Conservation (phyloP, 2,797 vertebrate genomes). For the Sebastiscus tertius region DNA sequence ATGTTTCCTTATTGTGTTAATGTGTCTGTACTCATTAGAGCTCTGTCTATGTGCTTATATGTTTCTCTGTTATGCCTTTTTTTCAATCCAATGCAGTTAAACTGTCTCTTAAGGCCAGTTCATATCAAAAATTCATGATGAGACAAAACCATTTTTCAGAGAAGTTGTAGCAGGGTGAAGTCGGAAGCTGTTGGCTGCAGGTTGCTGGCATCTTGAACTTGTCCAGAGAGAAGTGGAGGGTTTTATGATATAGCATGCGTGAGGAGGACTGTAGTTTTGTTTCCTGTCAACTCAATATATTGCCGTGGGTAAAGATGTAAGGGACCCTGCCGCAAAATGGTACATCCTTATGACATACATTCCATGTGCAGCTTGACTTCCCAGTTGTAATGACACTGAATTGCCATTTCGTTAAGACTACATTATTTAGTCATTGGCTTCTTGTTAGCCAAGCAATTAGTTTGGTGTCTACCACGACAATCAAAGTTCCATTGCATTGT, state of each 20-base stretch:
- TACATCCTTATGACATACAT: neutral
- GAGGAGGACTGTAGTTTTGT: neutral
- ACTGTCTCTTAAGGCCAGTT: slow-evolving; percentile 29
- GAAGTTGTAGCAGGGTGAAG: neutral
- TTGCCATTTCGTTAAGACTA: neutral
- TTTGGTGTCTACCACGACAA: neutral
- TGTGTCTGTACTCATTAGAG: slow-evolving; percentile 32
- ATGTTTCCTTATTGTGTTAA: slow-evolving; percentile 30
- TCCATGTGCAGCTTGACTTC: neutral
- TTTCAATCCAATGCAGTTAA: slow-evolving; percentile 8
- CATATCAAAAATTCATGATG: slow-evolving; percentile 41
- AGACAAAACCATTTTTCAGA: slow-evolving; percentile 3
- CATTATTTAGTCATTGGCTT: neutral
- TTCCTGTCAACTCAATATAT: neutral
- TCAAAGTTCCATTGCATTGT: neutral
- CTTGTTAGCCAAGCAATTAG: neutral
- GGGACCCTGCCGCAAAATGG: neutral
- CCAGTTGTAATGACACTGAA: neutral
- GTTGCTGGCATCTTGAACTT: neutral
- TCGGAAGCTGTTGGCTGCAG: neutral
- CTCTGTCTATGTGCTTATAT: slow-evolving; percentile 31
- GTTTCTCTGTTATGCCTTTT: slow-evolving; percentile 17
- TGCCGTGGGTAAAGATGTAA: neutral
- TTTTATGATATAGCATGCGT: neutral
- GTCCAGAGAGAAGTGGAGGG: neutral